Evolutionary conservation across 2,888 invertebrate species (phyloP), one percentile per base, ranked within the genome.

Genomic region (Lithophane semibrunnea): DNA sequence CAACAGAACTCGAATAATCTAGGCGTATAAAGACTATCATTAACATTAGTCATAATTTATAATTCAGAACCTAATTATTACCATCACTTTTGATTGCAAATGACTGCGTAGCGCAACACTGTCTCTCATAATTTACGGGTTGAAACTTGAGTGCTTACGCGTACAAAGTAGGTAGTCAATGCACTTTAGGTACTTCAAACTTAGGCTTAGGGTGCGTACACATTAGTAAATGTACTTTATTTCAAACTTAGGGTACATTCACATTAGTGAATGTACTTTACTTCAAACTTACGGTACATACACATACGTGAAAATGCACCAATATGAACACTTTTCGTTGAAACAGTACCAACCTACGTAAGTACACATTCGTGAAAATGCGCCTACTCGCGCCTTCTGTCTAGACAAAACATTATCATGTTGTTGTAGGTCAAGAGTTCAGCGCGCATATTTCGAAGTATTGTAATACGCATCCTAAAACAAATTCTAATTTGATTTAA

Each of bases 21-120:
- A 82, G 58, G 70, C 54, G 63, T 78, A 54, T n/a, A 54, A 49
- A 68, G 47, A 60, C 18, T 83, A 78, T 73, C 7, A 29, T 52
- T 64, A 82, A 74, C 8, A 68, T 74, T 82, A 71, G 49, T 81
- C 61, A 73, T 82, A 82, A 64, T 83, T 79, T 42, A 65, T 77
- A 67, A 64, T 79, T 79, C 54, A 71, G 60, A 83, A 75, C 68
- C 63, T 66, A 78, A 64, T 70, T 67, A 61, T 52, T 67, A 69
- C 82, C 70, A 68, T 83, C 67, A 76, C 60, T 70, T 63, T 75
- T 60, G 74, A 52, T 71, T 79, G 67, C 24, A 61, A 61, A 66
- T 64, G 21, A 66, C 16, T 82, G 56, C n/a, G 8, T 61, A 52
- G 61, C 16, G 37, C 47, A 29, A 72, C 37, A 42, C 60, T 63